Evolutionary conservation across 2,113 vertebrate species (phyloP), one percentile per base, ranked within the genome.

Genomic region (Chamaea fasciata): DNA sequence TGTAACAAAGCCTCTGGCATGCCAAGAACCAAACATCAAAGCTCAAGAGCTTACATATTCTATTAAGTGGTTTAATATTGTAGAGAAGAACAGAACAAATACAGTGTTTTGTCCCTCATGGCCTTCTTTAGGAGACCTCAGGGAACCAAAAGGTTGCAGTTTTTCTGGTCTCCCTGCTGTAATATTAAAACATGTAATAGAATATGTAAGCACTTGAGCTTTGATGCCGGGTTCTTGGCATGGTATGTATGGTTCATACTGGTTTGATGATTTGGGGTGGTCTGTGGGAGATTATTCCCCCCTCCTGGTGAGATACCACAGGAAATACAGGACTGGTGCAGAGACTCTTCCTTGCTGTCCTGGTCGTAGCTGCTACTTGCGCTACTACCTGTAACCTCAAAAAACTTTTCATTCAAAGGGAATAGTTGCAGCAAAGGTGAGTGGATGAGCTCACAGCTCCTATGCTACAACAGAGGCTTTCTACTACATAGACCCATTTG

Each of bases 11-110:
- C 88, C 94, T 96, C 86, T 95, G 95, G 92, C 80, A 75, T 94
- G 94, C 94, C 92, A 97, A 96, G 83, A 95, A 87, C 47, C 69
- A 89, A 65, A 92, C 95, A 95, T 96, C 94, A 97, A 94, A 96
- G 96, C 90, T 94, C 91, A 87, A 97, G 64, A 35, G 88, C 90
- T 96, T 94, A 94, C 94, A 95, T 94, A 94, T 92, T 97, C 71
- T 95, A 95, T 95, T 94, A 96, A 94, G 87, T 92, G 49, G 63
- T 96, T 96, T 95, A 94, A 96, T 97, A 92, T 80, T 94, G 75
- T 90, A 95, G 64, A 80, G 80, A 83, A 92, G 79, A 94, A 74
- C 67, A 96, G 50, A 82, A 92, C 92, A 95, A 95, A 89, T 83
- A 82, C 65, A 88, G 47, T 87, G 44, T 70, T 94, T 94, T 90